Base-by-base conservation (phyloP, 2,797 vertebrate species). In the Rhinoraja longicauda region DNA sequence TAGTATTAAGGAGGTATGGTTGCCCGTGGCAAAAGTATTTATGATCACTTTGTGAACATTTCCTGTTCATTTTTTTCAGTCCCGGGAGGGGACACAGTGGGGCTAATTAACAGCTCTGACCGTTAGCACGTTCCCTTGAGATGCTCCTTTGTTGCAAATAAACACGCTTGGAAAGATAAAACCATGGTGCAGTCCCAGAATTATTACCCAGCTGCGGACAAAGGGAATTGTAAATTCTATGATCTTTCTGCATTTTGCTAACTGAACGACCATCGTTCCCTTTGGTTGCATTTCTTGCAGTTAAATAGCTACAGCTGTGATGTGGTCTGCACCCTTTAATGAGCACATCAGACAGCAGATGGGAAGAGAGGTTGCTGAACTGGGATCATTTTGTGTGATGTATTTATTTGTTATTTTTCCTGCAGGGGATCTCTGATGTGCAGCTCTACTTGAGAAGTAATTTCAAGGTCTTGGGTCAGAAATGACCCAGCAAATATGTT, bases 301-400 rank as follows among this genome's bases (percentile, higher is more conserved):
- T 57, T 92, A 92, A 92, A 92, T 75, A 53, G 67, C 90, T 75
- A 53, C 90, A 92, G 90, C 90, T 92, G 90, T 92, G 70, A 29
- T n/a, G 70, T 36, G 2, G 9, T 91, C 32, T 92, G 45, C 70
- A 75, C 90, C 9, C 70, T 92, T n/a, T 67, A 88, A 92, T 92
- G 70, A 92, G 90, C 70, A 75, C 90, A 53, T 72, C 90, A 92
- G 90, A 92, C 39, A 92, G 26, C 90, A 92, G 90, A 53, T 32
- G 62, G 29, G 67, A 70, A 24, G 39, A 45, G 88, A 91, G 88
- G 36, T 67, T 73, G 39, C 73, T 1, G 70, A 39, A 53, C 70
- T 75, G 90, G 90, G 36, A 70, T 91, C 72, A 53, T 92, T 92
- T 73, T 92, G 26, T 92, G 59, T 88, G 84, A 67, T 88, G 62